Base-by-base conservation (phyloP, 2,797 vertebrate species). In the Propithecus perrieri region DNA sequence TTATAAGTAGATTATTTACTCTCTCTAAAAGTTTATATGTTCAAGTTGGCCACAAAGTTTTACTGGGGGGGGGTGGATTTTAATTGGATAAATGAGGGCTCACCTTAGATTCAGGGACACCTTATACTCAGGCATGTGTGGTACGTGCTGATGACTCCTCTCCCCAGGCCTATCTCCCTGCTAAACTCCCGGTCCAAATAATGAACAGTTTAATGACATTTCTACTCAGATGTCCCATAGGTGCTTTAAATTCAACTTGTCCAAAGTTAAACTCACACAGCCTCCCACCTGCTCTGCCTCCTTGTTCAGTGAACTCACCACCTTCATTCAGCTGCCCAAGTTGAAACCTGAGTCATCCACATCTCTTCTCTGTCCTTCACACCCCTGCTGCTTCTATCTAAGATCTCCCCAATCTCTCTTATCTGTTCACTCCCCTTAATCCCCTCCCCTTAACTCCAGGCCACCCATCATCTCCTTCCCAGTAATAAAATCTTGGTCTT, bases 401-500 rank as follows among this genome's bases (percentile, higher is more conserved):
- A 67, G 17, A 28, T 74, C 65, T 89, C 46, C 75, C 65, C 79
- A 86, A 94, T 85, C 84, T 65, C 59, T 96, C 85, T 72, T 92
- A 93, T 95, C 85, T 88, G 15, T 65, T 86, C 53, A 28, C n/a
- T 86, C 74, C 84, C 89, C 69, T 76, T 83, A 95, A 85, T 72
- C 75, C 59, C 35, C 53, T 86, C 50, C 55, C 15, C 41, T 95
- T 93, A 89, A 53, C 67, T 88, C 61, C 35, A 71, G 81, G 94
- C 59, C n/a, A 85, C 65, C 55, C 48, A n/a, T 46, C 30, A 72
- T 55, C 80, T 91, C 46, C 78, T 97, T 35, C 63, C 69, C 46
- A 84, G 83, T 91, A 89, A 96, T 83, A 95, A 95, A 96, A 97
- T 75, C 78, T 89, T 78, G n/a, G 26, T 91, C 65, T 79, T 74